Base-by-base conservation (phyloP, 2,113 vertebrate genomes). In the Tautogolabrus adspersus region DNA sequence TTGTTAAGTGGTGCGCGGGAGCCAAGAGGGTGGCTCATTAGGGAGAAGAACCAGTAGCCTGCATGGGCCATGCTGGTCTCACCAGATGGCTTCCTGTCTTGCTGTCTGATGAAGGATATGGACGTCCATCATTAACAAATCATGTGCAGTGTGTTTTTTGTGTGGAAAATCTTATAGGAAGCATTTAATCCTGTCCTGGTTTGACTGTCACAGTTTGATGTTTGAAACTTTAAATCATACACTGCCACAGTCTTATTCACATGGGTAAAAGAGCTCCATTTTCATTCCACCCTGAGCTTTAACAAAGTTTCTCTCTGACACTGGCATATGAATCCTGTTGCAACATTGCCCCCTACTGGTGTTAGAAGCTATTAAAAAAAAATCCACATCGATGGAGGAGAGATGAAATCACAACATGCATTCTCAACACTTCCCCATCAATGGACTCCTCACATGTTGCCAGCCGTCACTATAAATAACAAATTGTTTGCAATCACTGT, bases 281-380 rank as follows among this genome's bases (percentile, higher is more conserved):
- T 77, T 75, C 63, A 63, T 55, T 38, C 63, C 56, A 57, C 54
- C 15, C 51, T 72, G 3, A 72, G 71, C 71, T 66, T 13, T 91
- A 71, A 95, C 93, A 82, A 75, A 81, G 71, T 76, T 72, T 56
- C 52, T 21, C 30, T 51, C 5, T 11, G 7, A 56, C 55, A 75
- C 89, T 85, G 22, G 15, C 13, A 42, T 10, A 8, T 71, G 91
- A 95, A 56, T 94, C 93, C 16, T 96, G 87, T 57, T 94, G 90
- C 66, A 90, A 72, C 1, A 94, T 68, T 23, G 83, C 88, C 80
- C 94, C 81, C 0, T 88, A 81, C 73, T 86, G 94, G 82, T 77
- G 19, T 1, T 4, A 0, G 21, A 0, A 47, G 22, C 19, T n/a
- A 19, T 5, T n/a, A n/a, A n/a, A n/a, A n/a, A n/a, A 1, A 21